These are phyloP conservation scores for Hylaea fasciaria DNA, from an alignment of 2,888 invertebrate genomes.

Conservation along the genomic window DNA sequence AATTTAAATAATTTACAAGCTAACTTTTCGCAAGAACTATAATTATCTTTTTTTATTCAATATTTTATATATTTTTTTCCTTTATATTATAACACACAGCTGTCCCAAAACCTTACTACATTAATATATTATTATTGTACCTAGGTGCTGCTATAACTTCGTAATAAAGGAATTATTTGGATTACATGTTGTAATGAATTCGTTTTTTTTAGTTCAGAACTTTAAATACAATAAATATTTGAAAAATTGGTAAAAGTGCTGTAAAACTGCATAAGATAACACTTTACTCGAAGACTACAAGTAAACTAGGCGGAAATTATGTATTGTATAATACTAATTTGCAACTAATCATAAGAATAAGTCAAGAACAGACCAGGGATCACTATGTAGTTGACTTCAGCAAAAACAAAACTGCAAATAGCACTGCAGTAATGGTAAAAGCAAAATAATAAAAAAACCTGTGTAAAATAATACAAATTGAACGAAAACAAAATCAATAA, in stretches of 20 bases:
- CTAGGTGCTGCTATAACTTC: constrained; percentile 65
- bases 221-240: not conserved
- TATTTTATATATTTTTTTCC: constrained; percentile 34
- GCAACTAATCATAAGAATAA: not conserved
- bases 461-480: constrained; percentile 43
- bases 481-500: not conserved
- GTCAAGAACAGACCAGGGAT: not conserved
- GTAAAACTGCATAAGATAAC: not conserved
- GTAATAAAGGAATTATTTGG: not conserved
- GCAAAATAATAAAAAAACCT: constrained; percentile 58
- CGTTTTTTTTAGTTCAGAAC: not conserved
- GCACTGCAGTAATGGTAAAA: not conserved
- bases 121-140: constrained; percentile 67
- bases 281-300: constrained; percentile 10
- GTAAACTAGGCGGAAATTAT: constrained; percentile 39
- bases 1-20: constrained; percentile 16
- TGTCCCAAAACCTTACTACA: constrained; percentile 26
- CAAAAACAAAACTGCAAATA: constrained; percentile 4
- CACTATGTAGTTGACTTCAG: constrained; percentile 37
- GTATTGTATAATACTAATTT: constrained; percentile 10
- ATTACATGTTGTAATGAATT: not conserved
- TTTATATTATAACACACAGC: constrained; percentile 43
- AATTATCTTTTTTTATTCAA: not conserved
- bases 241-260: not conserved
- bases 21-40: constrained; percentile 10